Evolutionary conservation across 1,140 invertebrate species (phyloP).

Genomic region (Euborellia annulipes): DNA sequence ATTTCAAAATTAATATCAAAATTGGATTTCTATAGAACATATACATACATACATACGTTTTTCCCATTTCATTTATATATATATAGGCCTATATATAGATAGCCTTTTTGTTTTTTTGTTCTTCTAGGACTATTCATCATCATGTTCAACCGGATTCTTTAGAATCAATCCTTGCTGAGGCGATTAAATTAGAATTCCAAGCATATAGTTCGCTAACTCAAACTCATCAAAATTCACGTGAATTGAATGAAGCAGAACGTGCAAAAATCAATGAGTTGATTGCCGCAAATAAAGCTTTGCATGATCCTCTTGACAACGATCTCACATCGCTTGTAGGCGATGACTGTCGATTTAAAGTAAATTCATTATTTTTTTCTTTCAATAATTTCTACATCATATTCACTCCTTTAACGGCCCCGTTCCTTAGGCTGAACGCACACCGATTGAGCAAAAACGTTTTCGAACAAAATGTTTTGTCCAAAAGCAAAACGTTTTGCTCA

Average conservation of each 20-base stretch:
- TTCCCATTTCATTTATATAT: too few species aligned
- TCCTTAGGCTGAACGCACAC: too few species aligned
- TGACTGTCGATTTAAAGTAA: slow-evolving; percentile 40
- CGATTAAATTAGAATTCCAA: slow-evolving; percentile 68
- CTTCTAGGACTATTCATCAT: background rate
- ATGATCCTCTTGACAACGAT: slow-evolving; percentile 66
- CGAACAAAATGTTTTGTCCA: too few species aligned
- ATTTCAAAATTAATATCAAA: too few species aligned
- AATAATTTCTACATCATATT: too few species aligned
- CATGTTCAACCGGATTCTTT: slow-evolving; percentile 33
- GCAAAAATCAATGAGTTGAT: slow-evolving; percentile 70
- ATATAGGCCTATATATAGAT: too few species aligned
- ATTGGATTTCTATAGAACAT: too few species aligned
- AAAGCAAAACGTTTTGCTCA: too few species aligned
- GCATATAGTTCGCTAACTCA: slow-evolving; percentile 33
- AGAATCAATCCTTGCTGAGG: slow-evolving; percentile 64
- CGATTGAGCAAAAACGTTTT: too few species aligned
- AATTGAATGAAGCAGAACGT: slow-evolving; percentile 64
- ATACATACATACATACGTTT: too few species aligned
- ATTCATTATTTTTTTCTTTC: slow-evolving; percentile 6
- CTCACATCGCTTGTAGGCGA: slow-evolving; percentile 46
- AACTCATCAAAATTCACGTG: slow-evolving; percentile 31
- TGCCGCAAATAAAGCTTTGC: slow-evolving; percentile 63
- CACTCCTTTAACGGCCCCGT: too few species aligned
- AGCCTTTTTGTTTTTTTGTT: background rate